Conservation (phyloP, 2,888 invertebrate genomes). For the Caenorhabditis macrosperma region DNA sequence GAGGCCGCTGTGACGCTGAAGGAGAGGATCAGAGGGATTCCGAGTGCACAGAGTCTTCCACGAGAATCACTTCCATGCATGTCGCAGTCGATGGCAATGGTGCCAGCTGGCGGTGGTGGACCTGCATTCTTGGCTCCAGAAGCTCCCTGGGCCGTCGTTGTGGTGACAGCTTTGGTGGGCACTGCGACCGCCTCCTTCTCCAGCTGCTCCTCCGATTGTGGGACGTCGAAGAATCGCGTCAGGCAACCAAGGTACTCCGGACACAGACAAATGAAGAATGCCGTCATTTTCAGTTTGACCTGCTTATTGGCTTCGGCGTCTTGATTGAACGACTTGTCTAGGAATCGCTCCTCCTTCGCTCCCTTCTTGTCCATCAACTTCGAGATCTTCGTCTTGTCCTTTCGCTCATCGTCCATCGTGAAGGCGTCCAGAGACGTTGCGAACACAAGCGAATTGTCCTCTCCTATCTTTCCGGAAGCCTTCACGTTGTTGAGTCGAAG, state of each 20-base stretch:
- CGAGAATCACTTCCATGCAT: slow-evolving; percentile 86
- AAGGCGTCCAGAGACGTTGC: slow-evolving; percentile 89
- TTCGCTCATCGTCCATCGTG: slow-evolving; percentile 89
- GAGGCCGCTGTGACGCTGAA: slow-evolving; percentile 82
- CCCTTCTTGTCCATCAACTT: slow-evolving; percentile 75
- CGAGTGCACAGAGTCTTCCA: slow-evolving; percentile 87
- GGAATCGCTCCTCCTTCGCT: slow-evolving; percentile 67
- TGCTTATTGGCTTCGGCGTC: slow-evolving; percentile 73
- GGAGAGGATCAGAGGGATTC: slow-evolving; percentile 88
- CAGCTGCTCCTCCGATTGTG: slow-evolving; percentile 72
- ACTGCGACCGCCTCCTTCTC: slow-evolving; percentile 59
- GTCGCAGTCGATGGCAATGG: slow-evolving; percentile 73
- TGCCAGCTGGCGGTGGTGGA: slow-evolving; percentile 59
- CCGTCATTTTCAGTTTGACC: slow-evolving; percentile 86
- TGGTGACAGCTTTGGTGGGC: slow-evolving; percentile 15
- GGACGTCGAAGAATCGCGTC: slow-evolving; percentile 86
- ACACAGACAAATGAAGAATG: slow-evolving; percentile 92
- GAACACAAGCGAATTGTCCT: slow-evolving; percentile 70
- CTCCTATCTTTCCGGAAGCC: slow-evolving; percentile 70
- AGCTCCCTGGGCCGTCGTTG: too few relatives aligned
- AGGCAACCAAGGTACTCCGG: slow-evolving; percentile 92
- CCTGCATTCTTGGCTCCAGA: slow-evolving; percentile 15
- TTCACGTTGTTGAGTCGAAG: slow-evolving; percentile 70
- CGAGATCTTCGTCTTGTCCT: slow-evolving; percentile 82
- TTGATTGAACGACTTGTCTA: slow-evolving; percentile 74